Percentiles rank a stretch among this genome's conserved stretches.
Evolutionary conservation across 2,888 invertebrate species (phyloP).

Genomic region (Cephus sareptanus): DNA sequence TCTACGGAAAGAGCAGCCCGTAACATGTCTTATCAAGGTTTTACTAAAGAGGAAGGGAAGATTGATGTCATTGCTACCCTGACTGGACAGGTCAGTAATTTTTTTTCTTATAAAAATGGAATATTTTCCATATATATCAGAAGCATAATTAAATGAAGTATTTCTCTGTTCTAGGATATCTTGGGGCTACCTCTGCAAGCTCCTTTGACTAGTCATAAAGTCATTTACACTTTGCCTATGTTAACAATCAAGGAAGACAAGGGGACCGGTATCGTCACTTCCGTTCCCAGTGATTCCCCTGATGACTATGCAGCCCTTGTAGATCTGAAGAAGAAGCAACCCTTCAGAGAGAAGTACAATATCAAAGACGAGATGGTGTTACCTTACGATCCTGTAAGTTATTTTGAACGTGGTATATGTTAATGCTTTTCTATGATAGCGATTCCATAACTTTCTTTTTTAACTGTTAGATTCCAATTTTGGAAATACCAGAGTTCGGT

Average conservation of each 20-base stretch:
- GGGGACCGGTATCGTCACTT: slow-evolving; percentile 97
- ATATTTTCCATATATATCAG: slow-evolving; percentile 10
- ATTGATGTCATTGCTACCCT: slow-evolving; percentile 77
- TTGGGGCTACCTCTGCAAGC: slow-evolving; percentile 87
- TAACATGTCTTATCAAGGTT: slow-evolving; percentile 96
- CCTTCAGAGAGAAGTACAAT: slow-evolving; percentile 92
- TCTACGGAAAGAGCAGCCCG: slow-evolving; percentile 89
- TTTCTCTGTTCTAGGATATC: slow-evolving; percentile 70
- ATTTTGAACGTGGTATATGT: not conserved
- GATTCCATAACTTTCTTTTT: not conserved
- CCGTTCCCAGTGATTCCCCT: slow-evolving; percentile 98
- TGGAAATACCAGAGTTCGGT: slow-evolving; percentile 92
- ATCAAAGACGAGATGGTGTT: slow-evolving; percentile 85
- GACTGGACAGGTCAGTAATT: slow-evolving; percentile 72
- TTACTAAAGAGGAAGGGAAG: slow-evolving; percentile 84
- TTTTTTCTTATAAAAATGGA: slow-evolving; percentile 11
- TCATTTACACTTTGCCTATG: slow-evolving; percentile 96
- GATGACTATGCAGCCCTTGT: slow-evolving; percentile 97
- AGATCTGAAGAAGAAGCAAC: slow-evolving; percentile 94
- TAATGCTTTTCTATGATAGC: not conserved
- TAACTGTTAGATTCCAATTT: slow-evolving; percentile 83
- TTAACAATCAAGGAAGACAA: slow-evolving; percentile 97
- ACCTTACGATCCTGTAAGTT: slow-evolving; percentile 73
- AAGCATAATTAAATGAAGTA: slow-evolving; percentile 3
- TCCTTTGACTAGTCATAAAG: slow-evolving; percentile 84